Base-by-base conservation (phyloP, 2,113 vertebrate genomes). In the Cephalopholis sonnerati region DNA sequence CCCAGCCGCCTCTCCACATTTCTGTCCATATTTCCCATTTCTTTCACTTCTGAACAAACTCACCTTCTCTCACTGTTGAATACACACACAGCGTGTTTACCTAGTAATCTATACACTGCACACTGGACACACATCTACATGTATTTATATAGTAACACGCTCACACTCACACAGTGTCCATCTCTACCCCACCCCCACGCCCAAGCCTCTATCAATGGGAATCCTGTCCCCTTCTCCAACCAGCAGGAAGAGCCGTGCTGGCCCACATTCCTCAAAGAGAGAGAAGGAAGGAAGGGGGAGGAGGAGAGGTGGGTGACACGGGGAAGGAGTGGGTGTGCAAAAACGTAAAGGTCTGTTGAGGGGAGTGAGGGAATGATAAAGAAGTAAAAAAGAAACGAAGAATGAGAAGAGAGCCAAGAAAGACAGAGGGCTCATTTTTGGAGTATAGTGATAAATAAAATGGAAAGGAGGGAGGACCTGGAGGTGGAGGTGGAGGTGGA, bases 151-250 rank as follows among this genome's bases (percentile, higher is more conserved):
- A 86, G 80, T 64, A 51, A 80, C 77, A 67, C 81, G 67, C 83
- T 86, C 83, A 74, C 87, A 77, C 61, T 54, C 74, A 79, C 75
- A 59, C 76, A 70, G 86, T 84, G 87, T 88, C 87, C 91, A 86
- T 93, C 87, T 68, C 64, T 29, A 78, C 88, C 79, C 91, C 81
- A 88, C 90, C 92, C 91, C 90, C 90, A 80, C 10, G 7, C 88
- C 66, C 67, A 46, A 58, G 24, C 65, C 81, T 74, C 92, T 81
- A 96, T 96, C 94, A 96, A 96, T 96, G 94, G 95, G 93, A 95
- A 93, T 95, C 91, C 92, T 96, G 95, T 96, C 92, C 93, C 86
- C 84, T 84, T 89, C 85, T 79, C 75, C 64, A 65, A 84, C 82
- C 79, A 81, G 89, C 94, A 94, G 94, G 94, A 95, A 95, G 91